These are phyloP conservation scores for Styela plicata DNA, from an alignment of 23 tunicate species.

Conservation along the genomic window DNA sequence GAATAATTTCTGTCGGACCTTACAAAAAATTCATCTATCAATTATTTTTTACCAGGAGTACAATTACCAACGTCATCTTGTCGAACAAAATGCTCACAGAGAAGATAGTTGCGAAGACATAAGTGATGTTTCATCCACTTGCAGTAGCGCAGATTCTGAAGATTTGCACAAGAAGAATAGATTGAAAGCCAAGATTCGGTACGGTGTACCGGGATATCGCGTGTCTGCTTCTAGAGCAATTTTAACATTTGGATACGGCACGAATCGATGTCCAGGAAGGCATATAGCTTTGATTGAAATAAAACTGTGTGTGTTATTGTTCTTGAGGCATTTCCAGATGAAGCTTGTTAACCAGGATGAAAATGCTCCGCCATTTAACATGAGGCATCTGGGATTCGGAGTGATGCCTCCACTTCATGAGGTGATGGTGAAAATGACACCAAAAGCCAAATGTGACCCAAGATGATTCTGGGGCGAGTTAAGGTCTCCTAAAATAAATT, in stretches of 20 bases:
- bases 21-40: too few relatives aligned
- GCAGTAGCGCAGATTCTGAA: conserved; percentile 11
- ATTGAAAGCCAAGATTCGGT: conserved; percentile 22
- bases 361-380: conserved; percentile 35
- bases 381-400: conserved; percentile 64
- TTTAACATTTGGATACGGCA: conserved; percentile 66
- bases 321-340: conserved; percentile 29
- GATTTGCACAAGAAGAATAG: not conserved
- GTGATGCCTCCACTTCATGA: conserved; percentile 71
- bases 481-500: too few relatives aligned
- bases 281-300: conserved; percentile 66
- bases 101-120: not conserved
- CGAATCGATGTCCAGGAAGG: conserved; percentile 59
- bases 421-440: conserved; percentile 1
- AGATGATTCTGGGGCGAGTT: too few relatives aligned
- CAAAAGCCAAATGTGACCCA: conserved; percentile 2
- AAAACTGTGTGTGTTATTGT: conserved; percentile 36
- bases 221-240: conserved; percentile 46
- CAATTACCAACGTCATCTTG: conserved; percentile 43
- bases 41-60: conserved; percentile 57
- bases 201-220: conserved; percentile 25
- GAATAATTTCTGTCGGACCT: too few relatives aligned
- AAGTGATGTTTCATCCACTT: not conserved
- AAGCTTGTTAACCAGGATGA: not conserved
- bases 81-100: not conserved